A percentile compares a stretch with the other conserved stretches of the same genome.
Conservation (phyloP, 2,113 vertebrate species). For the Gnathochromis pfefferi region DNA sequence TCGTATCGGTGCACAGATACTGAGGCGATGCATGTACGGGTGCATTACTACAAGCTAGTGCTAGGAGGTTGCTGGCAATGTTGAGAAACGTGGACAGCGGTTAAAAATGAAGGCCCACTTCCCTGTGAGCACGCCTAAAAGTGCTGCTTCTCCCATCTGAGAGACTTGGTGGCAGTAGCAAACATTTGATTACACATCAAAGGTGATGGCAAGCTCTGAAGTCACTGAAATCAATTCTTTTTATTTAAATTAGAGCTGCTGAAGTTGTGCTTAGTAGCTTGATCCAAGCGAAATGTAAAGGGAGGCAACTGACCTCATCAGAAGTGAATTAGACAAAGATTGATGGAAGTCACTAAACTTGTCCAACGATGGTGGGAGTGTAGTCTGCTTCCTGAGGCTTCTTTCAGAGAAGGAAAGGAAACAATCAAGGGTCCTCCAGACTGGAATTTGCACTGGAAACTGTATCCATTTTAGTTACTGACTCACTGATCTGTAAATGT, state of each 20-base stretch:
- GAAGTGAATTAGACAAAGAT: background rate
- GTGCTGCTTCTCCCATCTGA: background rate
- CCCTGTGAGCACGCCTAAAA: background rate
- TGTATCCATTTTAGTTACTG: background rate
- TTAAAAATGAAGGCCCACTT: background rate
- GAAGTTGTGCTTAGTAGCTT: background rate
- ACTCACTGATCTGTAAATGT: background rate
- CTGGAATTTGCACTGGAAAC: background rate
- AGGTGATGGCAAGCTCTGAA: background rate
- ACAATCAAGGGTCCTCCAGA: background rate
- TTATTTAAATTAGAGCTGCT: background rate
- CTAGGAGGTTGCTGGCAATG: background rate
- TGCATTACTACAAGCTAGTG: background rate
- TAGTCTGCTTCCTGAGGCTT: background rate
- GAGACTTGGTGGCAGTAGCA: background rate
- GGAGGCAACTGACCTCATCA: background rate
- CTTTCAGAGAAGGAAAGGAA: background rate
- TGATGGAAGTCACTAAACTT: background rate
- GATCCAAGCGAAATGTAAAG: background rate
- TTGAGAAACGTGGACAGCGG: background rate
- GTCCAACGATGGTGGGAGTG: background rate
- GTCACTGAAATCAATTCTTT: background rate
- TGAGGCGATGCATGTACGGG: rapidly evolving
- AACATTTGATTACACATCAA: background rate
- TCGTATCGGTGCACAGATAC: rapidly evolving